Percentiles rank a stretch among this genome's conserved stretches.
phyloP scores from a whole-genome alignment of 1,140 invertebrate species.

The Epicauta chinensis region DNA sequence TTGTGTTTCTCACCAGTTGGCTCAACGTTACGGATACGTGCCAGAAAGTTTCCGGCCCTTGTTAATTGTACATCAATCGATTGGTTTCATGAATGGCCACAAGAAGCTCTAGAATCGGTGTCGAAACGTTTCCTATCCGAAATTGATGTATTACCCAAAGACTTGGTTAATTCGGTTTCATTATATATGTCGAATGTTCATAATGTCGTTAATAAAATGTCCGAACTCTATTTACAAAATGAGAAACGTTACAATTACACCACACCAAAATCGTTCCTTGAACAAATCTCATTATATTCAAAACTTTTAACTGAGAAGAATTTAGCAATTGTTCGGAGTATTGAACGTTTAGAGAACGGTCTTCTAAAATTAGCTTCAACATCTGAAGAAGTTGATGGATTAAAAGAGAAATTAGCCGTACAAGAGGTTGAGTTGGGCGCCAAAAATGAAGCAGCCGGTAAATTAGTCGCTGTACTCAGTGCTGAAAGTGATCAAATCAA shows the following conservation, averaged over 20 bases:
- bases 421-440: constrained; percentile 83
- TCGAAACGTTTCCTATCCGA: constrained; percentile 75
- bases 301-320: constrained; percentile 76
- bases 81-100: constrained; percentile 97
- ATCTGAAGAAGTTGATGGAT: constrained; percentile 56
- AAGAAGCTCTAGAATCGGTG: constrained; percentile 83
- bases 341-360: constrained; percentile 79
- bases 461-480: constrained; percentile 83
- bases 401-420: constrained; percentile 61
- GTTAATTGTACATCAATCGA: constrained; percentile 89
- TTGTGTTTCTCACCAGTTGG: constrained; percentile 92
- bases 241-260: constrained; percentile 94
- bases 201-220: constrained; percentile 80
- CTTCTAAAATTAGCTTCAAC: constrained; percentile 79
- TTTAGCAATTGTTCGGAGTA: constrained; percentile 68
- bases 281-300: constrained; percentile 82
- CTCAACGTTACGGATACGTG: constrained; percentile 72
- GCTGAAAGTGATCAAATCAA: constrained; percentile 86
- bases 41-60: constrained; percentile 90
- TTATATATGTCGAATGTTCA: constrained; percentile 90
- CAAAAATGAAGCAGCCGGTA: constrained; percentile 86
- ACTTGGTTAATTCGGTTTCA: constrained; percentile 61
- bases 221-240: constrained; percentile 71
- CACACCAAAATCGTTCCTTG: constrained; percentile 93
- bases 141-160: constrained; percentile 59